Evolutionary conservation across 2,888 invertebrate genomes (phyloP).

Genomic region (Ophion ventricosus): DNA sequence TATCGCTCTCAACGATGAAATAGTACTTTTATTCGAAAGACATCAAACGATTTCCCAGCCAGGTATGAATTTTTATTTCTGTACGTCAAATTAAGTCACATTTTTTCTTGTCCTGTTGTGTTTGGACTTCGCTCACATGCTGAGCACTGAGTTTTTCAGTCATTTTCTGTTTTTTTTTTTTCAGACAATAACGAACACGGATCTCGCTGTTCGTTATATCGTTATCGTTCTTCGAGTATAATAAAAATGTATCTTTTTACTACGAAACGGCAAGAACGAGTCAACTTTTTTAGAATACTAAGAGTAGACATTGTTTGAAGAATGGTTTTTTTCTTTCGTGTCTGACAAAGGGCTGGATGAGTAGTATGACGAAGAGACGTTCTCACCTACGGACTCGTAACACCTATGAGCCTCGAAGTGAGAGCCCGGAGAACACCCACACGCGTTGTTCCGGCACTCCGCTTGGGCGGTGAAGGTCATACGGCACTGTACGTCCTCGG

Average conservation of each 20-base stretch:
- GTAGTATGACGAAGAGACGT: constrained; percentile 9
- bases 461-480: constrained; percentile 80
- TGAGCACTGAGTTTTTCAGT: no score
- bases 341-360: neutral
- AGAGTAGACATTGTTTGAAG: neutral
- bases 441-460: constrained; percentile 78
- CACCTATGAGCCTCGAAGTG: constrained; percentile 80
- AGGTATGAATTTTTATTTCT: neutral
- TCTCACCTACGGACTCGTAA: constrained; percentile 80
- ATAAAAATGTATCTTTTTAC: neutral
- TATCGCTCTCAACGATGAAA: neutral
- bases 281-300: neutral
- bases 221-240: neutral
- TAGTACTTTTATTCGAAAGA: neutral
- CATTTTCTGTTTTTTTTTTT: no score
- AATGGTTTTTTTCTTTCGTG: neutral
- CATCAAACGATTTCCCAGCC: neutral
- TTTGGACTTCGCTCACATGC: no score
- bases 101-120: neutral
- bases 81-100: neutral
- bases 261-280: neutral
- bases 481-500: constrained; percentile 79
- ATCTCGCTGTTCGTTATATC: no score
- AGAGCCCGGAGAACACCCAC: constrained; percentile 79
- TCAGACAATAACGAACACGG: no score